Evolutionary conservation across 1,140 invertebrate species (phyloP).

Genomic region (Macrocentrus cingulum): DNA sequence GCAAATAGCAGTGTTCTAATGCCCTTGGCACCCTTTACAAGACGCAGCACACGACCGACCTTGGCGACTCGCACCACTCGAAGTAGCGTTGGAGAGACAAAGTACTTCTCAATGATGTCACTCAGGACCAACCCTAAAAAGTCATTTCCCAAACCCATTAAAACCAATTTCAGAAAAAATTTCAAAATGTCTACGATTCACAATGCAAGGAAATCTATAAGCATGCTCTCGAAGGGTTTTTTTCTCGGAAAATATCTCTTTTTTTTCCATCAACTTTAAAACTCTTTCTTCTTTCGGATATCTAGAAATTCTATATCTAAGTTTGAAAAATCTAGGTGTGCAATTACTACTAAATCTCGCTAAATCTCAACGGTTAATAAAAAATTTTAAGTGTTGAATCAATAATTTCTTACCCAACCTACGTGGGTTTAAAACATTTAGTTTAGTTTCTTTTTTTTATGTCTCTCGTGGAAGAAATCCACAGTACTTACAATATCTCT

Average conservation of each 20-base stretch:
- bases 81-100: conserved; percentile 95
- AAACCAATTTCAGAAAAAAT: not conserved
- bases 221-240: conserved; percentile 6
- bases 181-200: not conserved
- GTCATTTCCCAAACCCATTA: not conserved
- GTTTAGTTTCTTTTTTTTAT: not conserved
- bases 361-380: conserved; percentile 21
- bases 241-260: conserved; percentile 14
- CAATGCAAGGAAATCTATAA: conserved; percentile 7
- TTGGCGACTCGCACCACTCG: conserved; percentile 97
- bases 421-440: conserved; percentile 5
- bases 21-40: conserved; percentile 97
- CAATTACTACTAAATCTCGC: conserved; percentile 11
- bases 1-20: conserved; percentile 96
- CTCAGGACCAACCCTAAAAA: conserved; percentile 86
- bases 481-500: conserved; percentile 28
- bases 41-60: conserved; percentile 92
- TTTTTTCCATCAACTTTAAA: conserved; percentile 12
- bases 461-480: conserved; percentile 2
- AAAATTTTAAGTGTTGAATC: conserved; percentile 8
- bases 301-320: too few species aligned
- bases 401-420: conserved; percentile 11
- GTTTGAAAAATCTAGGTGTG: conserved; percentile 2
- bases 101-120: conserved; percentile 96
- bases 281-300: conserved; percentile 7